Percentiles rank a stretch among this genome's conserved stretches.
Conservation (phyloP, 2,113 vertebrate genomes). For the Megaptera novaeangliae region DNA sequence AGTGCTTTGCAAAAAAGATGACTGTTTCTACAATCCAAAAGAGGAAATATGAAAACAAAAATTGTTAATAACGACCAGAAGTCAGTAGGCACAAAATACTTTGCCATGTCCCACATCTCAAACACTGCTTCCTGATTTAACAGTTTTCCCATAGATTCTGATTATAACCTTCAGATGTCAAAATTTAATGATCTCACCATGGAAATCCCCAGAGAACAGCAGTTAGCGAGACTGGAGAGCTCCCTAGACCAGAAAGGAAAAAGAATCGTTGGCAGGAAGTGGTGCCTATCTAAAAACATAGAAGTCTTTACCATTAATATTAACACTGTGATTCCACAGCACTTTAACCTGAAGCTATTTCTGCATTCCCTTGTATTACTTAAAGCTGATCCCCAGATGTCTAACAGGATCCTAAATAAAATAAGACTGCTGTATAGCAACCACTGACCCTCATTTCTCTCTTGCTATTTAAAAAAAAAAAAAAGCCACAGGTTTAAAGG, state of each 20-base stretch:
- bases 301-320: neutral
- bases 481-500: neutral
- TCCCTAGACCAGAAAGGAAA: slow-evolving; percentile 65
- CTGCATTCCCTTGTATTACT: neutral
- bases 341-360: neutral
- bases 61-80: neutral
- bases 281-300: slow-evolving; percentile 51
- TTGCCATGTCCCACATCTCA: neutral
- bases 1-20: neutral
- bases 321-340: neutral
- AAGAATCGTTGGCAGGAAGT: slow-evolving; percentile 65
- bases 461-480: neutral
- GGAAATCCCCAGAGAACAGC: slow-evolving; percentile 47
- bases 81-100: neutral
- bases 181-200: slow-evolving; percentile 32
- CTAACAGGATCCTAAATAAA: neutral
- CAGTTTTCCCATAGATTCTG: neutral
- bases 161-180: slow-evolving; percentile 18
- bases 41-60: slow-evolving; percentile 30
- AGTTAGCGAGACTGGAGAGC: neutral
- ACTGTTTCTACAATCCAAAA: neutral
- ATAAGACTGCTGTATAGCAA: neutral
- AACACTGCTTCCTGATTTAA: neutral
- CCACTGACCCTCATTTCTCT: neutral
- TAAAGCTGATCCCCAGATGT: neutral